A percentile compares a stretch with the other conserved stretches of the same genome.
Evolutionary conservation across 2,888 invertebrate genomes (phyloP).

Genomic region (Troides helena): DNA sequence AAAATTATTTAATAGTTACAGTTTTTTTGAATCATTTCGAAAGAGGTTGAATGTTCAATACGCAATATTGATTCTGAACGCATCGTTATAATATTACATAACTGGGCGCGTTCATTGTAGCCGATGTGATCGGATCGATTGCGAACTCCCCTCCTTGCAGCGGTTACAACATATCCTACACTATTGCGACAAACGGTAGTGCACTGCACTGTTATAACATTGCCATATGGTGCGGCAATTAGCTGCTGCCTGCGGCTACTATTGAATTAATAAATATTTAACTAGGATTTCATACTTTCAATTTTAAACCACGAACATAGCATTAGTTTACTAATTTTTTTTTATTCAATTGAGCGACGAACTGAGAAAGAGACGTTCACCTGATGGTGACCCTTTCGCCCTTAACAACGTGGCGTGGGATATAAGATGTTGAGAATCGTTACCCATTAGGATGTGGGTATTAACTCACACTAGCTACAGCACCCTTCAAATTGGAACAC

Average conservation of each 20-base stretch:
- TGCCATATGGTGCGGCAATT: slow-evolving; percentile 15
- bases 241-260: background rate
- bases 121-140: slow-evolving; percentile 35
- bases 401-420: too few species aligned
- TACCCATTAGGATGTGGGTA: too few species aligned
- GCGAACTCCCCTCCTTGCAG: slow-evolving; percentile 31
- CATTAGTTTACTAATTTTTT: too few species aligned
- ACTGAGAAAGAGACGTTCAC: too few species aligned
- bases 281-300: background rate
- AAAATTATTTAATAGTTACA: background rate
- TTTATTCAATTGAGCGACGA: too few species aligned
- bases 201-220: slow-evolving; percentile 18
- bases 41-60: background rate
- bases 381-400: too few species aligned
- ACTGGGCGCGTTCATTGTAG: slow-evolving; percentile 22
- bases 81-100: slow-evolving; percentile 27
- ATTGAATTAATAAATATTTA: background rate
- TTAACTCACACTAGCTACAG: too few species aligned
- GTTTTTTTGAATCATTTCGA: background rate
- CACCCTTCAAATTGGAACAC: too few species aligned
- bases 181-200: slow-evolving; percentile 26
- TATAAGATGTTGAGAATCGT: too few species aligned
- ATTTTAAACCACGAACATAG: too few species aligned
- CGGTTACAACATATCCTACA: slow-evolving; percentile 34
- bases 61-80: slow-evolving; percentile 24